A percentile compares a stretch with the other conserved stretches of the same genome.
phyloP scores from a whole-genome alignment of 2,113 vertebrate genomes.

The Chaetorhynchus papuensis region DNA sequence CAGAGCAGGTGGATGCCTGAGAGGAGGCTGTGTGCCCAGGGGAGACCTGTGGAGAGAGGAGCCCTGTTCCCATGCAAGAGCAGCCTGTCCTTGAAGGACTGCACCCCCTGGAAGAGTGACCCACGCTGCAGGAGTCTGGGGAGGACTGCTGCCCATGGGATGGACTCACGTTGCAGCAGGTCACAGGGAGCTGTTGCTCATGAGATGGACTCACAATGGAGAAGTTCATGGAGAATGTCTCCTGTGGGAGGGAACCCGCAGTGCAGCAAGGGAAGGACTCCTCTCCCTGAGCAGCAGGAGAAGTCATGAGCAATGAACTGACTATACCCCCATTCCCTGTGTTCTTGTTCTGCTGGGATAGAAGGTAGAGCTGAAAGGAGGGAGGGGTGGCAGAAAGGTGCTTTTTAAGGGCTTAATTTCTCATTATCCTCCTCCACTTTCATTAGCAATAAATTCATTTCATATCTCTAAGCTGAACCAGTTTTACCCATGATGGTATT shows the following conservation, averaged over 20 bases:
- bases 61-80: rapidly evolving
- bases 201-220: background rate
- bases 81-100: background rate
- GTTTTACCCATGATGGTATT: background rate
- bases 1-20: rapidly evolving
- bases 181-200: no score
- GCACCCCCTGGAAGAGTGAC: background rate
- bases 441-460: background rate
- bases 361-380: background rate
- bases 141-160: background rate
- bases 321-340: background rate
- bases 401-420: background rate
- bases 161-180: rapidly evolving
- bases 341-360: background rate
- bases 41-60: background rate
- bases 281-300: background rate
- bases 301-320: background rate
- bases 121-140: background rate
- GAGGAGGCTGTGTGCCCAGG: rapidly evolving
- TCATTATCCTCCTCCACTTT: background rate
- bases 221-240: background rate
- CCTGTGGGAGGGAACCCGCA: background rate
- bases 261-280: background rate
- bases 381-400: background rate
- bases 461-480: background rate